phyloP scores from a whole-genome alignment of 2,797 vertebrate species.

The Antennarius maculatus region DNA sequence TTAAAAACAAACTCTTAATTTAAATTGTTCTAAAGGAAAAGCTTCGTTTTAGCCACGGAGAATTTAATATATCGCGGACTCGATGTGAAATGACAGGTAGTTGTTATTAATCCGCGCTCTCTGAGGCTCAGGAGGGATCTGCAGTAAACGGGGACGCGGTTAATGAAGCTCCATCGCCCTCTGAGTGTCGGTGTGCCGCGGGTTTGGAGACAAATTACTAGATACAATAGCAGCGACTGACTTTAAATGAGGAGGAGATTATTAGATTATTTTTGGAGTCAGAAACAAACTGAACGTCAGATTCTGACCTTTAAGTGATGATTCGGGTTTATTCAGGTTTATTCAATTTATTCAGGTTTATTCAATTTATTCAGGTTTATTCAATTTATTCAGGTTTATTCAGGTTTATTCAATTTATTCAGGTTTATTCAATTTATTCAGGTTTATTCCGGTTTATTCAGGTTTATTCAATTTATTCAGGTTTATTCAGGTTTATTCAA shows the following conservation, averaged over 20 bases:
- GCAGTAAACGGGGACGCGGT: conserved; percentile 71
- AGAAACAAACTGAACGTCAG: background rate
- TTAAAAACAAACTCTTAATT: background rate
- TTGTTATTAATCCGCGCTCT: conserved; percentile 78
- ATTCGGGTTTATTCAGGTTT: conserved; percentile 2
- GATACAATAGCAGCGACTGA: conserved; percentile 10
- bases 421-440: no score
- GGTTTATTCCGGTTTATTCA: no score
- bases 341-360: no score
- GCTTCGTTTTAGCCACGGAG: conserved; percentile 11
- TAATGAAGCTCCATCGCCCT: conserved; percentile 82
- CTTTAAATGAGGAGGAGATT: background rate
- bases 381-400: no score
- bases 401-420: no score
- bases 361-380: no score
- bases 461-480: no score
- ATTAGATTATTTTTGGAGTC: background rate
- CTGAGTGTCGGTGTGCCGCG: conserved; percentile 71
- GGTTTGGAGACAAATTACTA: conserved; percentile 58
- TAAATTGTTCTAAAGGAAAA: background rate
- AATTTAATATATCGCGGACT: conserved; percentile 36
- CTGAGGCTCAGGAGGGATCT: conserved; percentile 69
- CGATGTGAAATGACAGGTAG: conserved; percentile 77
- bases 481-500: no score
- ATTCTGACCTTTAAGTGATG: conserved; percentile 41